These are phyloP conservation scores for Laticauda colubrina DNA, from an alignment of 2,113 vertebrate species.

Conservation along the genomic window DNA sequence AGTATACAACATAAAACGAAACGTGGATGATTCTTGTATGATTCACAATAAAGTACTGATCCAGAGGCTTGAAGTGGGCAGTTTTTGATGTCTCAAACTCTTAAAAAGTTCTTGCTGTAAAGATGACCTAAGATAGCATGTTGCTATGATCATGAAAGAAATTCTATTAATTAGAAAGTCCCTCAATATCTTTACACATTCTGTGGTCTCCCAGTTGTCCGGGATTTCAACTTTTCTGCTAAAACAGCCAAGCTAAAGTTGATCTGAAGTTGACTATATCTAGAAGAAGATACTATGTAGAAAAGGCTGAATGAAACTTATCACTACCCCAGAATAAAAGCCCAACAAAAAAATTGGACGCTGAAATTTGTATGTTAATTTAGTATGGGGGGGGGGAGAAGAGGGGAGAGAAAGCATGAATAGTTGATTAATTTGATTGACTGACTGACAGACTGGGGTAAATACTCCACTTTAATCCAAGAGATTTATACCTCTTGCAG, in stretches of 20 bases:
- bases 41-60: background rate
- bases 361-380: background rate
- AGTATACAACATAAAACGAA: background rate
- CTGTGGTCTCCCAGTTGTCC: background rate
- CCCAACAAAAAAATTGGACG: background rate
- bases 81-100: background rate
- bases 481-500: background rate
- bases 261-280: background rate
- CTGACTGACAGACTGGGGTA: background rate
- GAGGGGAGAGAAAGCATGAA: background rate
- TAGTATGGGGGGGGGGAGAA: background rate
- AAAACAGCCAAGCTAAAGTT: background rate
- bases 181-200: background rate
- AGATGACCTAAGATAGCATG: background rate
- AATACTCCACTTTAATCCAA: background rate
- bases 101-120: background rate
- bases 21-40: background rate
- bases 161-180: background rate
- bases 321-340: background rate
- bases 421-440: background rate
- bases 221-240: background rate
- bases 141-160: background rate
- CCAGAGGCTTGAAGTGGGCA: background rate
- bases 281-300: background rate
- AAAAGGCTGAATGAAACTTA: background rate